phyloP scores from a whole-genome alignment of 2,113 vertebrate species.

The Lophura nycthemera region DNA sequence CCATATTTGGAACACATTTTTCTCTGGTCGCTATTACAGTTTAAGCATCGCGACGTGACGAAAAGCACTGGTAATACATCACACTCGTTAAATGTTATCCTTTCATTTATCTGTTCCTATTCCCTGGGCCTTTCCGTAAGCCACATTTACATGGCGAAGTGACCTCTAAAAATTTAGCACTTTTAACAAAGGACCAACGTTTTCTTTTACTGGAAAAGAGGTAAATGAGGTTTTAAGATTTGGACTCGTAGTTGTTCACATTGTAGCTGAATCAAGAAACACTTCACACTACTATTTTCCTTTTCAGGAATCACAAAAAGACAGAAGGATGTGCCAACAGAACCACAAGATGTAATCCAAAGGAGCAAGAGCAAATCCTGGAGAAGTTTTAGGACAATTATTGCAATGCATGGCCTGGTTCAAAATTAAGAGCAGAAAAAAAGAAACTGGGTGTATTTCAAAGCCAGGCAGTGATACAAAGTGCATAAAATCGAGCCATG shows the following conservation, averaged over 20 bases:
- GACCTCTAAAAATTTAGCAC: slow-evolving; percentile 44
- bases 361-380: background rate
- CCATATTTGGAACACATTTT: slow-evolving; percentile 10
- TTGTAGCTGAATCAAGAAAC: slow-evolving; percentile 27
- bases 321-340: background rate
- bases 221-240: background rate
- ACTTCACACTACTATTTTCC: slow-evolving; percentile 2
- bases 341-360: background rate
- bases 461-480: background rate
- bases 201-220: slow-evolving; percentile 55
- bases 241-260: background rate
- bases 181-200: slow-evolving; percentile 41
- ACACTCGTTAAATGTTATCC: background rate
- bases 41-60: background rate
- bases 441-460: background rate
- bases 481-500: background rate
- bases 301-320: slow-evolving; percentile 14
- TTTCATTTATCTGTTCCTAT: background rate
- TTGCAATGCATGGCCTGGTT: background rate
- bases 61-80: background rate
- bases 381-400: fast-evolving
- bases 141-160: background rate
- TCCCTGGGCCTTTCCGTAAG: background rate
- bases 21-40: background rate
- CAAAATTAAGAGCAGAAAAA: background rate